phyloP scores from a whole-genome alignment of 2,113 vertebrate species.

The Petroica traversi region DNA sequence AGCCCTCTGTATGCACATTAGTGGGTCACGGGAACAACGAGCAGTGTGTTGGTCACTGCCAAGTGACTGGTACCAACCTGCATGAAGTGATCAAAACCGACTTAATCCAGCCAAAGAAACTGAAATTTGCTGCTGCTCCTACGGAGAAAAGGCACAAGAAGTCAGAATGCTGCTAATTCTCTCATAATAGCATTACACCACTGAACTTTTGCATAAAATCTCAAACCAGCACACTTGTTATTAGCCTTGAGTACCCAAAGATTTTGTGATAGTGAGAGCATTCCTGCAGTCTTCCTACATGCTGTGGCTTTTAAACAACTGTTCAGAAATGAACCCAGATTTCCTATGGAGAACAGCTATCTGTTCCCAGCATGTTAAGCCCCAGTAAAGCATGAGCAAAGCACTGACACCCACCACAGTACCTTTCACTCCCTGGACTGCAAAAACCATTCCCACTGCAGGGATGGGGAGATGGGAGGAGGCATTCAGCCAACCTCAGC shows the following conservation, averaged over 20 bases:
- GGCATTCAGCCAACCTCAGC: background rate
- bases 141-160: constrained; percentile 28
- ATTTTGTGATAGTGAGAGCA: background rate
- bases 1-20: background rate
- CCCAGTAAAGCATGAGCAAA: background rate
- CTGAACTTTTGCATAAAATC: background rate
- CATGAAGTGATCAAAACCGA: constrained; percentile 70
- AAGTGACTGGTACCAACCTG: constrained; percentile 80
- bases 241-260: background rate
- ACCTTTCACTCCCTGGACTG: background rate
- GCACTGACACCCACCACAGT: background rate
- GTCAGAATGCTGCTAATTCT: background rate
- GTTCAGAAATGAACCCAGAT: background rate
- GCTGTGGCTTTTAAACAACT: background rate
- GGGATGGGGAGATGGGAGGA: background rate
- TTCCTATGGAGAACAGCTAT: background rate
- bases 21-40: background rate
- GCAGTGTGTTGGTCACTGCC: background rate
- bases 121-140: constrained; percentile 91
- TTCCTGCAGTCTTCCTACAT: background rate
- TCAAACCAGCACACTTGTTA: background rate
- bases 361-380: background rate
- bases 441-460: background rate
- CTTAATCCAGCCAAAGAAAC: constrained; percentile 88
- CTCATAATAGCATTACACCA: constrained; percentile 4